Evolutionary conservation across 2,888 invertebrate species (phyloP).

Genomic region (Coremacera marginata): DNA sequence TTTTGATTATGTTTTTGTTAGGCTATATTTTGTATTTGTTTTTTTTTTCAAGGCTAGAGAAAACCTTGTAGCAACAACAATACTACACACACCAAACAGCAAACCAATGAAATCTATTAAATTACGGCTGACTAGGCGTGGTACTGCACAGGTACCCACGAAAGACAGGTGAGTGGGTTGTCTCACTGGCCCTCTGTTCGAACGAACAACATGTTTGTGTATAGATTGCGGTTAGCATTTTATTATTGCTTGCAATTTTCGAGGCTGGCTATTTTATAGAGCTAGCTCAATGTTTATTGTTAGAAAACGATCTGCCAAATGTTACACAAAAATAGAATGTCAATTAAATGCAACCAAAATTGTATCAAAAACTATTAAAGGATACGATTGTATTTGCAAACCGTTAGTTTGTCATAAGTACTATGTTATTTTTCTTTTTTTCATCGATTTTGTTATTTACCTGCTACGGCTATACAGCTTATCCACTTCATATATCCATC

Average conservation of each 20-base stretch:
- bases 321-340: too few species aligned
- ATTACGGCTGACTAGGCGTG: background rate
- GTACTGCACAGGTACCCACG: background rate
- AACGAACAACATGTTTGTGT: constrained; percentile 30
- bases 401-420: too few species aligned
- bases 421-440: too few species aligned
- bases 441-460: too few species aligned
- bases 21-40: background rate
- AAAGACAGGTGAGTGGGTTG: constrained; percentile 23
- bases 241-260: constrained; percentile 45
- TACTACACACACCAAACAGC: background rate
- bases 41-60: background rate
- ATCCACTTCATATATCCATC: too few species aligned
- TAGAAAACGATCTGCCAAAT: too few species aligned
- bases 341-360: too few species aligned
- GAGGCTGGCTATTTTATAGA: too few species aligned
- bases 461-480: too few species aligned
- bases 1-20: background rate
- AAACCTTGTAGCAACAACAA: constrained; percentile 1
- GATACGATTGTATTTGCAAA: too few species aligned
- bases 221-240: constrained; percentile 51
- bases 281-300: too few species aligned
- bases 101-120: constrained; percentile 1
- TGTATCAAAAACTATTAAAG: too few species aligned
- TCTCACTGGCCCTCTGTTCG: constrained; percentile 11